A percentile compares a stretch with the other conserved stretches of the same genome.
Conservation (phyloP, 2,797 vertebrate species). For the Rhynchotus rufescens region DNA sequence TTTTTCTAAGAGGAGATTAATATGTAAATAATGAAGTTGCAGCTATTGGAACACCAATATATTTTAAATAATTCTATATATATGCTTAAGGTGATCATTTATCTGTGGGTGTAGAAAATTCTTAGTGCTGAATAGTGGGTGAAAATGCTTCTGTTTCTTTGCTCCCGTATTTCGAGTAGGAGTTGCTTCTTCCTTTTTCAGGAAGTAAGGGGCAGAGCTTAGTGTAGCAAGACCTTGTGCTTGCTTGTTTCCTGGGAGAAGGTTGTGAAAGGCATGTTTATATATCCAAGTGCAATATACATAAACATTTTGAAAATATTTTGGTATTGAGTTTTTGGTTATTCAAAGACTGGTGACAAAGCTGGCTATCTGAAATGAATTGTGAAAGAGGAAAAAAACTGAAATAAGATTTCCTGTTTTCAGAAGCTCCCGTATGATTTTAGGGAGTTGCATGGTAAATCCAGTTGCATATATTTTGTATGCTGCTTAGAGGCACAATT, state of each 20-base stretch:
- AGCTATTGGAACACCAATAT: background rate
- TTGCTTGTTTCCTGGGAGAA: background rate
- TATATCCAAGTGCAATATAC: accelerated
- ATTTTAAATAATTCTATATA: background rate
- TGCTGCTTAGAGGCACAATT: background rate
- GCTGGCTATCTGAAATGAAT: background rate
- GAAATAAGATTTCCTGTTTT: background rate
- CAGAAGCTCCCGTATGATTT: background rate
- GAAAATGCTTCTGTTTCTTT: background rate
- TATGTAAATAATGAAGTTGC: background rate
- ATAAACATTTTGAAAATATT: background rate
- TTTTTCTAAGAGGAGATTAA: background rate
- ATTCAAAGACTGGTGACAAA: background rate
- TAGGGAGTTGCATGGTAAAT: background rate
- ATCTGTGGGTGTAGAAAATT: background rate
- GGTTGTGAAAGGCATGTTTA: background rate
- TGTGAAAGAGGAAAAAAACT: background rate
- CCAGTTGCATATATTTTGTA: background rate
- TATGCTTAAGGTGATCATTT: background rate
- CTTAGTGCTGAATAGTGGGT: too few relatives aligned
- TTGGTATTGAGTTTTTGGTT: background rate
- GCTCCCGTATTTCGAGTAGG: background rate
- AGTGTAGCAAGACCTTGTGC: background rate
- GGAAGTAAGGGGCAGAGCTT: background rate
- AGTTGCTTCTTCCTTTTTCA: background rate